phyloP scores from a whole-genome alignment of 2,888 invertebrate species.

The Leptinotarsa peninsularis region DNA sequence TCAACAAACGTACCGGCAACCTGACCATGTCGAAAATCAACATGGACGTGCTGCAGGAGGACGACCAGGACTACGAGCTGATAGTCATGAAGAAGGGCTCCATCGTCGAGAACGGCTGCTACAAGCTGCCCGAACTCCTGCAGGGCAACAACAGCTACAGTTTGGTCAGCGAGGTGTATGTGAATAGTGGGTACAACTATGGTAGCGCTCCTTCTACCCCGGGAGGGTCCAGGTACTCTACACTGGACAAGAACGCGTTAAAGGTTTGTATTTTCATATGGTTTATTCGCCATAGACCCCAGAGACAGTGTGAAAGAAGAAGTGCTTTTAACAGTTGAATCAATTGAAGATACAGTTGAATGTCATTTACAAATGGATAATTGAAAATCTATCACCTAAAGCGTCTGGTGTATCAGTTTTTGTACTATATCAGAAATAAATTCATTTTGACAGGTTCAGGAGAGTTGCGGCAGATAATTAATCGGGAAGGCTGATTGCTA shows the following conservation, averaged over 20 bases:
- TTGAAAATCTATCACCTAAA: too few species aligned
- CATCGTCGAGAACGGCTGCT: constrained; percentile 56
- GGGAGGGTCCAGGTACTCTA: constrained; percentile 70
- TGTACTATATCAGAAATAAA: too few species aligned
- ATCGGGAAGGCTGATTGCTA: too few species aligned
- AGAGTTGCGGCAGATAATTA: too few species aligned
- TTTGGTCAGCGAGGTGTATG: constrained; percentile 82
- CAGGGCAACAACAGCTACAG: constrained; percentile 72
- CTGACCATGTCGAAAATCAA: constrained; percentile 67
- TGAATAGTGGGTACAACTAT: constrained; percentile 79
- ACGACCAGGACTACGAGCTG: constrained; percentile 67
- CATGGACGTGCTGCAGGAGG: constrained; percentile 52
- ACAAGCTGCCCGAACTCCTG: constrained; percentile 69
- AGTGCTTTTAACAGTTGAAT: too few species aligned
- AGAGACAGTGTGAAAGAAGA: too few species aligned
- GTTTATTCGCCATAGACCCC: too few species aligned
- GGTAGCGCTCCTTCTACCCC: constrained; percentile 72
- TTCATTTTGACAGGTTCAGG: too few species aligned
- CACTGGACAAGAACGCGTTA: constrained; percentile 64
- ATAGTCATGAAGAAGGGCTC: constrained; percentile 61
- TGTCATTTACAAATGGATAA: too few species aligned
- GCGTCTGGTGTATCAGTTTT: too few species aligned
- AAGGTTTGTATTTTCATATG: constrained; percentile 49
- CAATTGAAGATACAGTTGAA: too few species aligned
- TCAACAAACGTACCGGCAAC: constrained; percentile 73